phyloP scores from a whole-genome alignment of 1,140 invertebrate species.

The Condylostylus longicornis region DNA sequence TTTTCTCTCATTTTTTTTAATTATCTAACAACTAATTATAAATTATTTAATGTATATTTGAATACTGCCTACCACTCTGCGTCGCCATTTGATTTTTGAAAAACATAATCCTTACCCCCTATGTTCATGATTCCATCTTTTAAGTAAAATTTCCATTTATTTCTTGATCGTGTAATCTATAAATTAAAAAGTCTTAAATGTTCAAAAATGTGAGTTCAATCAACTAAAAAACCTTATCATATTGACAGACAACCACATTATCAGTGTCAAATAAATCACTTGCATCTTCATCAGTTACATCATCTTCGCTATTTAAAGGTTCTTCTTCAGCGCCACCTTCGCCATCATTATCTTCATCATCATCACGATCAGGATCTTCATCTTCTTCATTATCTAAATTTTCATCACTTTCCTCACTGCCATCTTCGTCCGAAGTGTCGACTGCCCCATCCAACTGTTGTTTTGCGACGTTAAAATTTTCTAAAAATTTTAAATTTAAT shows the following conservation, averaged over 20 bases:
- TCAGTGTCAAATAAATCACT: constrained; percentile 92
- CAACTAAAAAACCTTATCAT: constrained; percentile 70
- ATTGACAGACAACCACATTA: constrained; percentile 98
- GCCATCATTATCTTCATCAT: constrained; percentile 54
- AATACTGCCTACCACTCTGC: constrained; percentile 78
- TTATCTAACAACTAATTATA: too few relatives aligned
- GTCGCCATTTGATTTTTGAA: constrained; percentile 96
- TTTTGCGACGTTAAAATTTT: constrained; percentile 22
- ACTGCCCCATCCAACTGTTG: constrained; percentile 53
- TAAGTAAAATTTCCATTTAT: constrained; percentile 98
- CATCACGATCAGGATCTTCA: constrained; percentile 61
- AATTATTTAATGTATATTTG: too few relatives aligned
- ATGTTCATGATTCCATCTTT: constrained; percentile 99
- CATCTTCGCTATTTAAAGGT: constrained; percentile 88
- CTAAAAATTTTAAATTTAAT: constrained; percentile 9
- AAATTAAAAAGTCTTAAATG: not conserved
- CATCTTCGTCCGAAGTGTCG: constrained; percentile 64
- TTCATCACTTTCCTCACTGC: constrained; percentile 49
- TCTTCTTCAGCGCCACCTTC: constrained; percentile 74
- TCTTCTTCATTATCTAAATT: constrained; percentile 52
- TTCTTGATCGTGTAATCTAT: constrained; percentile 88
- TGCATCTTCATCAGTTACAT: constrained; percentile 93
- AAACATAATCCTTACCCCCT: constrained; percentile 94
- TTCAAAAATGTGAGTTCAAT: not conserved
- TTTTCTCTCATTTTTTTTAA: too few relatives aligned